Evolutionary conservation across 2,797 vertebrate genomes (phyloP), one percentile per base, ranked within the genome.

Genomic region (Jordanella pulchra): DNA sequence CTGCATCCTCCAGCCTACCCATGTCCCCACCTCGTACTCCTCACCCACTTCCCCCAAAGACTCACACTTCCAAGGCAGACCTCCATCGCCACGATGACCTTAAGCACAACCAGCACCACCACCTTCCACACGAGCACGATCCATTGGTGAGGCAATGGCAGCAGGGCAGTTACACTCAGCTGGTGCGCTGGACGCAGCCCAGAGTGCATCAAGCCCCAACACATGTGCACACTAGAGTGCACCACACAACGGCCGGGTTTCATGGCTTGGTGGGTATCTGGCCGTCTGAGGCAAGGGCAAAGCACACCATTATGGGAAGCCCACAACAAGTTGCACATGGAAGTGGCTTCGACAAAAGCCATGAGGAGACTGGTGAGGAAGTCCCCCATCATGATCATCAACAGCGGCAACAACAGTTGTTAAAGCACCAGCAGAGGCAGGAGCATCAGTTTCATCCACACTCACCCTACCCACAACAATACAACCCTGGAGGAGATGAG

Each of bases 11-110:
- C 55, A 74, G 78, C 51, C 63, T 70, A 45, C 75, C 78, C 6
- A 51, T 48, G 51, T 18, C 70, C 0, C 63, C 71, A 25, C 78
- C 86, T 5, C 79, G 75, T 4, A 2, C 84, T 0, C 60, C 79
- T 65, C 73, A 90, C 60, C 89, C 89, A 0, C 58, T 77, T 35
- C 77, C 86, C 0, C 76, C 88, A 32, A 93, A 90, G 77, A 86
- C 69, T 63, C 90, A 71, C 15, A 27, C 85, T n/a, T 91, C 90
- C 68, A 94, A 94, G 81, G 92, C 91, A 0, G 93, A 94, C 67
- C 89, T 94, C 32, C 93, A 94, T 73, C 93, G 94, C 60, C 87
- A 93, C 1, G 93, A 95, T 0, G 90, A 92, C 80, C 89, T 93
- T 17, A 94, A 95, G 82, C 88, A 91, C 84, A 93, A 94, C 86